These are phyloP conservation scores for Neoarius graeffei DNA, from an alignment of 2,113 vertebrate genomes.

Conservation along the genomic window DNA sequence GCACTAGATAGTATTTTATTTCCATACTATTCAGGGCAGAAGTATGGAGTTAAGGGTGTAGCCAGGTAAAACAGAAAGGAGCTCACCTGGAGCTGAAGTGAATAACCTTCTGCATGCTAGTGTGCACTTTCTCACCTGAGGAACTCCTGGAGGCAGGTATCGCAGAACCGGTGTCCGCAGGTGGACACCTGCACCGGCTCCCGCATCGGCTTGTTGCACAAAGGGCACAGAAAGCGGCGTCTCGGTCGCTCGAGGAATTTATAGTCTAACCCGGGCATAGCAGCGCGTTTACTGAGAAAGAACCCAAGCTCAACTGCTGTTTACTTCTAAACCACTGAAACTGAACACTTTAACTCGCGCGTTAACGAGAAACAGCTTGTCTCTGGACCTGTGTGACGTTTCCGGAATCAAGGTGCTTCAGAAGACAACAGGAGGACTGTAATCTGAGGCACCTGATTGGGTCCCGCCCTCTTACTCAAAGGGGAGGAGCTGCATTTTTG, in stretches of 20 bases:
- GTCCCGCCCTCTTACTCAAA: neutral
- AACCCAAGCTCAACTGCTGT: accelerated
- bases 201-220: conserved; percentile 94
- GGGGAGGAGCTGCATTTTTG: no score
- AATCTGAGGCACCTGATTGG: neutral
- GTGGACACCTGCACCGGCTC: conserved; percentile 96
- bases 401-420: conserved; percentile 19
- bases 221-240: conserved; percentile 88
- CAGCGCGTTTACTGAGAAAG: neutral
- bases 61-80: neutral
- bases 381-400: neutral
- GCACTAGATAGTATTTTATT: neutral
- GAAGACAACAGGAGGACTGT: neutral
- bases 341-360: neutral
- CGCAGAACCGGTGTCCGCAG: conserved; percentile 96
- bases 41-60: neutral
- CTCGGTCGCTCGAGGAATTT: conserved; percentile 95
- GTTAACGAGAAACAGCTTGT: neutral
- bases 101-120: no score
- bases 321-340: neutral
- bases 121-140: conserved; percentile 69
- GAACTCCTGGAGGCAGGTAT: conserved; percentile 97
- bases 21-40: neutral
- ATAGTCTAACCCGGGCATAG: conserved; percentile 94
- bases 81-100: neutral